Evolutionary conservation across 2,113 vertebrate species (phyloP).

Genomic region (Phylloscopus trochilus): DNA sequence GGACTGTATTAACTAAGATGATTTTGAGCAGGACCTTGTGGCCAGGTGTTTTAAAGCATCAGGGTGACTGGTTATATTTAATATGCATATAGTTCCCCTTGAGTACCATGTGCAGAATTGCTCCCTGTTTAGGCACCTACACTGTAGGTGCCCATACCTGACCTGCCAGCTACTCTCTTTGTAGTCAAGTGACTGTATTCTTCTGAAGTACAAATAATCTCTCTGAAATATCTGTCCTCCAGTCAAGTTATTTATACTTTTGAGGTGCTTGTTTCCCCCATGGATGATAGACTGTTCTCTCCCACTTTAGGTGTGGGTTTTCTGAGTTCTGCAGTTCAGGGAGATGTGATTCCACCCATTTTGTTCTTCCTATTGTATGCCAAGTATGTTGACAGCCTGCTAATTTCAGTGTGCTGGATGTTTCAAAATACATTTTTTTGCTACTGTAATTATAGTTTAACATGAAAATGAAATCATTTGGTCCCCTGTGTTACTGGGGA

Average conservation of each 20-base stretch:
- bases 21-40: background rate
- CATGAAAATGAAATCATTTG: rapidly evolving
- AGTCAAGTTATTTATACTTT: background rate
- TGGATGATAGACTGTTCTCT: background rate
- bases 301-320: background rate
- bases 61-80: background rate
- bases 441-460: background rate
- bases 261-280: background rate
- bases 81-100: background rate
- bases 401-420: background rate
- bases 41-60: background rate
- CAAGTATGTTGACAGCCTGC: background rate
- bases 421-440: background rate
- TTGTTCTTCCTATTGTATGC: background rate
- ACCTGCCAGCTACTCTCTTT: background rate
- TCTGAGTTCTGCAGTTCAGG: background rate
- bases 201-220: background rate
- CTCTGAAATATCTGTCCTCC: background rate
- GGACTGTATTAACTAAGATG: background rate
- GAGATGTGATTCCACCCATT: background rate
- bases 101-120: background rate
- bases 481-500: background rate
- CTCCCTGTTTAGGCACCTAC: background rate
- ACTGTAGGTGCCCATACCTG: background rate
- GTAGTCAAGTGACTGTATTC: background rate